Conservation (phyloP, 2,797 vertebrate species). For the Rhyacichthys aspro region DNA sequence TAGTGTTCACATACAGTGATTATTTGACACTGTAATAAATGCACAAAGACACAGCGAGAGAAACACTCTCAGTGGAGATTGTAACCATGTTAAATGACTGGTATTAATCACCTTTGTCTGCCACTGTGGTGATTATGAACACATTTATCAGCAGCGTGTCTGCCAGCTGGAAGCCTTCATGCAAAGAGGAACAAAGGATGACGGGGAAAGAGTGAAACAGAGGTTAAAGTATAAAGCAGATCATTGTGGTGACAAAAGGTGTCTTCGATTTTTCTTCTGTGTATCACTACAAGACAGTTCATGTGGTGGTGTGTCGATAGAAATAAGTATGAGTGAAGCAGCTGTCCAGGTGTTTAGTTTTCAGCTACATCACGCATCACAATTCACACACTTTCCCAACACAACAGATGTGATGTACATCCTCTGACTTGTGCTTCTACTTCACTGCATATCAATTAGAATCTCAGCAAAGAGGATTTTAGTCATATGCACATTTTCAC, state of each 20-base stretch:
- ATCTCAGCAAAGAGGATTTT: no score
- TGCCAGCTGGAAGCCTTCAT: conserved; percentile 52
- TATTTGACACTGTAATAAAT: conserved; percentile 24
- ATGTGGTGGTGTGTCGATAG: conserved; percentile 6
- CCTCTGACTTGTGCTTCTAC: no score
- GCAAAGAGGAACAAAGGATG: conserved; percentile 25
- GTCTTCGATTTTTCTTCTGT: conserved; percentile 12
- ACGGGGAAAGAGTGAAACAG: conserved; percentile 6
- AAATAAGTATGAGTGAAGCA: conserved; percentile 8
- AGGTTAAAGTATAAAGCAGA: conserved; percentile 8
- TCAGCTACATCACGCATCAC: conserved; percentile 10
- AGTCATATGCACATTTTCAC: no score
- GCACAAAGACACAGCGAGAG: conserved; percentile 21
- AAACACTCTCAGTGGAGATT: conserved; percentile 39
- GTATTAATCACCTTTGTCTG: conserved; percentile 72
- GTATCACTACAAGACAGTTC: conserved; percentile 15
- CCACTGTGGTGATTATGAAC: conserved; percentile 67
- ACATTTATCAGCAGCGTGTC: conserved; percentile 66
- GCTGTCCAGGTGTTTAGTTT: conserved; percentile 33
- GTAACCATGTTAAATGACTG: conserved; percentile 59
- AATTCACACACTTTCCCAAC: background rate
- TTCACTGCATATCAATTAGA: no score
- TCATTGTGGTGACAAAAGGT: conserved; percentile 13
- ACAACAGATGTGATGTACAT: no score
- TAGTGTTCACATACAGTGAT: background rate